Evolutionary conservation across 2,888 invertebrate genomes (phyloP).

Genomic region (Eupithecia exiguata): DNA sequence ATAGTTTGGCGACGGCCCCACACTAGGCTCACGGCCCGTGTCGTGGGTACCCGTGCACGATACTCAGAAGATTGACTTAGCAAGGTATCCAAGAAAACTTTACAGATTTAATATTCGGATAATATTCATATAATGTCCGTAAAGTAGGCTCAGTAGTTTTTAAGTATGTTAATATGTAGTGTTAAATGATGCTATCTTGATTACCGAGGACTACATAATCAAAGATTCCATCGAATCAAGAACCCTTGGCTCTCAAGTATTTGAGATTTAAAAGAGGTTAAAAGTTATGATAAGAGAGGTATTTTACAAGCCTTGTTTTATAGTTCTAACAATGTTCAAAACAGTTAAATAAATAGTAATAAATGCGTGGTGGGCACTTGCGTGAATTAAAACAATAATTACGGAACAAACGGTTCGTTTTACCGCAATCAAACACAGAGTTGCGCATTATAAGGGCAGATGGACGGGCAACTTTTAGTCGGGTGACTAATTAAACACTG

Average conservation of each 20-base stretch:
- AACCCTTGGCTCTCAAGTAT: not conserved
- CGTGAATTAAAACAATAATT: conserved; percentile 73
- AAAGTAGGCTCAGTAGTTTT: too few species aligned
- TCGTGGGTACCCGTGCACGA: too few species aligned
- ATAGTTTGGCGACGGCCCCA: too few species aligned
- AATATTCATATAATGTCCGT: too few species aligned
- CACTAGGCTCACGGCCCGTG: too few species aligned
- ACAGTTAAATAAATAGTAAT: conserved; percentile 50
- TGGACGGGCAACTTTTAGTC: conserved; percentile 26
- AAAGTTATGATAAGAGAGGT: not conserved
- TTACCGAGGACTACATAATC: too few species aligned
- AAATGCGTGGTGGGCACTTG: conserved; percentile 49
- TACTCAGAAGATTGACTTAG: too few species aligned
- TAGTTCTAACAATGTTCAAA: conserved; percentile 20
- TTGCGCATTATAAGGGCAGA: conserved; percentile 64
- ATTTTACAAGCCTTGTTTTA: not conserved
- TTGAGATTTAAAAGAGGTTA: not conserved
- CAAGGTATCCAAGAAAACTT: too few species aligned
- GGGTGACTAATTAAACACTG: not conserved
- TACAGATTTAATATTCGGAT: too few species aligned
- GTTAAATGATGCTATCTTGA: too few species aligned
- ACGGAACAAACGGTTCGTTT: conserved; percentile 55
- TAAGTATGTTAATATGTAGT: too few species aligned
- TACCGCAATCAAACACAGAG: conserved; percentile 80
- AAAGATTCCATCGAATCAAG: not conserved